Evolutionary conservation across 2,888 invertebrate genomes (phyloP), one percentile per base, ranked within the genome.

Genomic region (Dioctria rufipes): DNA sequence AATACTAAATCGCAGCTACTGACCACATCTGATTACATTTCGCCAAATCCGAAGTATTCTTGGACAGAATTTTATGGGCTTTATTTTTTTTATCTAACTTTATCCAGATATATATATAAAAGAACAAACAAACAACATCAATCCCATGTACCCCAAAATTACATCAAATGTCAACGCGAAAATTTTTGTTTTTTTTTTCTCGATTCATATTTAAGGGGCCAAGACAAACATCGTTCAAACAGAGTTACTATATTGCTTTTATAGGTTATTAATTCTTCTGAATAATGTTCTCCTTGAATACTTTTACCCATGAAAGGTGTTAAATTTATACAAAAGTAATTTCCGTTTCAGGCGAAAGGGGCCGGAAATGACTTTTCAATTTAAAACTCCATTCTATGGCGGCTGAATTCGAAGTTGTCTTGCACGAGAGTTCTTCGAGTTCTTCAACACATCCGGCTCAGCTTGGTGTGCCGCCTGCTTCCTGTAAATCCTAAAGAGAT

Each of bases 361-460:
- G 13, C 13, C 73, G 73, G 73, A 75, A 75, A 75, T 75, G 73
- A 75, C 73, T 75, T 75, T 75, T 75, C 73, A 75, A 75, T 75
- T 75, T 75, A 42, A 75, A 75, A 75, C 13, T 75, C 60, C 25
- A n/a, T 60, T 40, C 43, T 69, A 69, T 1, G 25, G 25, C 60
- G 42, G 11, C 42, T n/a, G 11, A 40, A 54, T 42, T 13, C 6
- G 25, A 43, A 73, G 73, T 60, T 75, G 9, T 43, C 60, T 54
- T 75, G 60, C 43, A 60, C 43, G 60, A 25, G 25, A 25, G 25
- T 25, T 25, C 25, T 25, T 25, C 25, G 25, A 75, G 42, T 60
- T 75, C 42, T 60, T n/a, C 13, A 75, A 75, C 60, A 60, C 60
- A 75, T 75, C 73, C 73, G 73, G 73, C 42, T 75, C 73, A 60